Base-by-base conservation (phyloP, 1,140 invertebrate species). In the Matsumurasca onukii region DNA sequence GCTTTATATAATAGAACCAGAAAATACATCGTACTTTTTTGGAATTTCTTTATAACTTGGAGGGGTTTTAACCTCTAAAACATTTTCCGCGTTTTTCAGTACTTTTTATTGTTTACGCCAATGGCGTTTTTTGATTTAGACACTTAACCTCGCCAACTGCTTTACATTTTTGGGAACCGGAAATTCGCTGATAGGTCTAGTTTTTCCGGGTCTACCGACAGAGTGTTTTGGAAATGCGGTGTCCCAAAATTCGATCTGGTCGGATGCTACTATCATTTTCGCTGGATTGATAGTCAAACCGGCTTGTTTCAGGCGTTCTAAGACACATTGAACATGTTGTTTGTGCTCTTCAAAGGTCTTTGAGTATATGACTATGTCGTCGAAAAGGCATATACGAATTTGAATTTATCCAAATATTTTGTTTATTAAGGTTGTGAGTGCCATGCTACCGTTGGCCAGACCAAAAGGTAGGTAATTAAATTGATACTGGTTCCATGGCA, bases 391-490 rank as follows among this genome's bases (percentile, higher is more conserved):
- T 3, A 61, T 9, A 61, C 3, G 27, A 27, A 61, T 29, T 61
- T 61, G 20, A 25, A 61, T 61, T 61, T 61, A 27, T 13, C 57
- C 57, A 29, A 61, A 61, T n/a, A 31, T 30, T 61, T 61, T 27
- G 25, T n/a, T 31, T 20, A 61, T 25, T 27, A 29, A 30, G 13
- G 3, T 30, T 27, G 57, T 3, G 9, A 13, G 27, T 13, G 9
- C 13, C 57, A 31, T 61, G 15, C 22, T 5, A 9, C 57, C 57
- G 9, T 13, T 25, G 13, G 57, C 29, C 5, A 61, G 29, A 13
- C 57, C 57, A 24, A 52, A 52, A 20, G 49, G 49, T 52, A 52
- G 12, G 20, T 15, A 52, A 12, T 5, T 12, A 52, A 52, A 52
- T 20, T 52, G 12, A 52, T n/a, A 52, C 5, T 5, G 5, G 5